phyloP scores from a whole-genome alignment of 1,140 invertebrate species.

The Physella acuta region DNA sequence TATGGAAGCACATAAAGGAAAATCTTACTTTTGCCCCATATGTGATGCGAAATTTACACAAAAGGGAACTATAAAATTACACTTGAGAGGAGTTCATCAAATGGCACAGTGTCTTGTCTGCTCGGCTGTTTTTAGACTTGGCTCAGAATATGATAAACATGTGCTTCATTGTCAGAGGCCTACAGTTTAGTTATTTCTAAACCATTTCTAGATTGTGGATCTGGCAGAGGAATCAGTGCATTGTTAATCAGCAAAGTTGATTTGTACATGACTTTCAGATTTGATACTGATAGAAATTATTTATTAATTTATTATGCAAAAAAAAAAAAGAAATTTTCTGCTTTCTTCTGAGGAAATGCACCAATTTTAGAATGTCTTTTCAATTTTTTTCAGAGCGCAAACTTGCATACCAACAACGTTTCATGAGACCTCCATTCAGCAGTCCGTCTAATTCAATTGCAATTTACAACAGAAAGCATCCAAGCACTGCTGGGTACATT shows the following conservation, averaged over 20 bases:
- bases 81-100: constrained; percentile 13
- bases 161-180: constrained; percentile 4
- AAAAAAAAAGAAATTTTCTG: too few species aligned
- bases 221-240: neutral
- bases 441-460: too few species aligned
- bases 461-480: too few species aligned
- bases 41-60: constrained; percentile 23
- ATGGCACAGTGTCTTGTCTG: constrained; percentile 17
- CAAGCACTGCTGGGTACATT: too few species aligned
- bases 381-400: too few species aligned
- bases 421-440: too few species aligned
- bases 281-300: neutral
- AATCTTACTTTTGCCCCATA: constrained; percentile 18
- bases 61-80: constrained; percentile 15
- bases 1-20: constrained; percentile 11
- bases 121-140: constrained; percentile 16
- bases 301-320: neutral
- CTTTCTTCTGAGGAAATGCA: neutral
- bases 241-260: neutral
- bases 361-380: too few species aligned
- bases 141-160: constrained; percentile 17
- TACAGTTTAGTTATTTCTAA: neutral
- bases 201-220: neutral
- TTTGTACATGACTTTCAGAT: constrained; percentile 1
- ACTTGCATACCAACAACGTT: too few species aligned